Evolutionary conservation across 2,113 vertebrate species (phyloP).

Genomic region (Typhlomys cinereus): DNA sequence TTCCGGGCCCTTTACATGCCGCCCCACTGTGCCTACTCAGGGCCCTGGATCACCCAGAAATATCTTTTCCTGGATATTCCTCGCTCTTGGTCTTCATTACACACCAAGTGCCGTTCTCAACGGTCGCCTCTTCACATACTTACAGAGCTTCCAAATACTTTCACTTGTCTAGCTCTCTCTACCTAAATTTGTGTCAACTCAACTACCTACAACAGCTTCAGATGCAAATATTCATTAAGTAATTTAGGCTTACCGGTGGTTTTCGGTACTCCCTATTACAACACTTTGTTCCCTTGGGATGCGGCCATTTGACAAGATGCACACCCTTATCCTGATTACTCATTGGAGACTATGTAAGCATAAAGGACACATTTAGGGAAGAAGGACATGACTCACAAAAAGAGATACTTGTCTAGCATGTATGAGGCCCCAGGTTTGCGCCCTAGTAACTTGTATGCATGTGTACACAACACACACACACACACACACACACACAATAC

Average conservation of each 20-base stretch:
- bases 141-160: neutral
- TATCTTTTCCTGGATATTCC: neutral
- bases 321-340: neutral
- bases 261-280: neutral
- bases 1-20: neutral
- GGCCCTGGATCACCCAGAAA: neutral
- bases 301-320: neutral
- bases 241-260: neutral
- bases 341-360: conserved; percentile 20
- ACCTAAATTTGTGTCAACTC: neutral
- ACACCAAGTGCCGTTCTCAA: neutral
- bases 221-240: neutral
- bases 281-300: neutral
- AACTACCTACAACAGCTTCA: conserved; percentile 14
- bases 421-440: neutral
- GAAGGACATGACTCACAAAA: neutral
- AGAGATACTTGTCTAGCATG: neutral
- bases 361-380: neutral
- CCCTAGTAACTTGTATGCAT: neutral
- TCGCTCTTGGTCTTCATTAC: neutral
- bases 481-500: neutral
- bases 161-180: neutral
- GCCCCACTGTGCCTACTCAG: neutral
- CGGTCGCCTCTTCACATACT: neutral
- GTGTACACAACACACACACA: neutral